Evolutionary conservation across 2,888 invertebrate species (phyloP).

Genomic region (Ophioninae sp.): DNA sequence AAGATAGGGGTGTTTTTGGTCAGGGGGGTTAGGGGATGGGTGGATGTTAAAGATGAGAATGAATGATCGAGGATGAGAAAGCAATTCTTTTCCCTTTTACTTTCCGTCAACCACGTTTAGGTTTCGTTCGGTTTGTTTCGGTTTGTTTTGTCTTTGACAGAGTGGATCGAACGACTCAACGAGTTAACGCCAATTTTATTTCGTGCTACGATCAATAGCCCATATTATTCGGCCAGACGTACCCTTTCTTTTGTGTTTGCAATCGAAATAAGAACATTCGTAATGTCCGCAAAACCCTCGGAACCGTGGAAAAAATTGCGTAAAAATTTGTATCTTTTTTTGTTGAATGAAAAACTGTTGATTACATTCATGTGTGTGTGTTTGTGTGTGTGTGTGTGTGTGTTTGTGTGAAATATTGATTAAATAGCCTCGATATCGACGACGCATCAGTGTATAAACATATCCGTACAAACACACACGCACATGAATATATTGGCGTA

Average conservation of each 20-base stretch:
- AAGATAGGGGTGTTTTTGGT: slow-evolving; percentile 23
- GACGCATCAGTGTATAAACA: slow-evolving; percentile 1
- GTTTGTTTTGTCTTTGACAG: slow-evolving; percentile 20
- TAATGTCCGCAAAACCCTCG: neutral
- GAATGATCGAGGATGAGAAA: slow-evolving; percentile 57
- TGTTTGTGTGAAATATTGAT: slow-evolving; percentile 16
- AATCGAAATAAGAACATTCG: neutral
- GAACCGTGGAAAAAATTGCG: neutral
- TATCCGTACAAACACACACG: neutral
- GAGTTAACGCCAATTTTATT: slow-evolving; percentile 14
- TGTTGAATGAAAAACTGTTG: too few relatives aligned
- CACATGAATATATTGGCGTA: slow-evolving; percentile 14
- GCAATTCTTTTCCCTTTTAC: slow-evolving; percentile 46
- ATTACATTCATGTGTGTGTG: neutral
- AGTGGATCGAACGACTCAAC: neutral
- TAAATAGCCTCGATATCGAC: slow-evolving; percentile 41
- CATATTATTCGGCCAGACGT: too few relatives aligned
- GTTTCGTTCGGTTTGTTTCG: neutral
- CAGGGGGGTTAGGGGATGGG: neutral
- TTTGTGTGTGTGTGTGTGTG: neutral
- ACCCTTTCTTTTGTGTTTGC: neutral
- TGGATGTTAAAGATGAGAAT: slow-evolving; percentile 49
- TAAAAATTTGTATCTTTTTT: neutral
- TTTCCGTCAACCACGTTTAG: neutral
- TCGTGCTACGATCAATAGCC: neutral